Evolutionary conservation across 2,888 invertebrate species (phyloP).

Genomic region (Nephrotoma flavescens): DNA sequence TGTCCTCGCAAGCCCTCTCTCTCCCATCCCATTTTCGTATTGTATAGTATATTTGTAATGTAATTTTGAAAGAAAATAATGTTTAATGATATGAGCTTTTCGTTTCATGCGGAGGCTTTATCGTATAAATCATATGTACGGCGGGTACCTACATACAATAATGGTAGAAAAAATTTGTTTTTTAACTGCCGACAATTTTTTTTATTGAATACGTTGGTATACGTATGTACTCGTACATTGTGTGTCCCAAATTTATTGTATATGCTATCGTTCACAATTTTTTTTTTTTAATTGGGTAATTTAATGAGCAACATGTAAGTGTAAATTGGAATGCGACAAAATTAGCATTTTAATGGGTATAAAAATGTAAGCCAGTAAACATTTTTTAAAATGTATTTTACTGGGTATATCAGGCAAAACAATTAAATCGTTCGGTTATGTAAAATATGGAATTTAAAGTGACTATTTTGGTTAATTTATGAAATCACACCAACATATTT

Average conservation of each 20-base stretch:
- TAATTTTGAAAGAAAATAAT: background rate
- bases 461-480: too few relatives aligned
- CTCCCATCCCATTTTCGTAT: background rate
- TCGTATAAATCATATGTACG: background rate
- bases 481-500: too few relatives aligned
- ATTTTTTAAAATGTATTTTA: background rate
- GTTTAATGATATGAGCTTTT: background rate
- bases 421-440: background rate
- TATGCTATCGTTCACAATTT: background rate
- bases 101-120: background rate
- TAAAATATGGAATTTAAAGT: background rate
- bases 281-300: background rate
- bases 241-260: background rate
- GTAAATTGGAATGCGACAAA: background rate
- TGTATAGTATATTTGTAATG: background rate
- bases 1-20: background rate
- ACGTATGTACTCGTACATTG: background rate
- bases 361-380: background rate
- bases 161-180: background rate
- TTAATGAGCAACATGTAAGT: background rate
- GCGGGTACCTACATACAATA: background rate
- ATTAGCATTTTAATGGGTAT: background rate
- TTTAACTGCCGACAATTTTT: background rate
- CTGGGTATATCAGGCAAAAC: background rate
- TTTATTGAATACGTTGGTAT: background rate